Evolutionary conservation across 2,797 vertebrate genomes (phyloP), one percentile per base, ranked within the genome.

Genomic region (Paramormyrops hopkinsi): DNA sequence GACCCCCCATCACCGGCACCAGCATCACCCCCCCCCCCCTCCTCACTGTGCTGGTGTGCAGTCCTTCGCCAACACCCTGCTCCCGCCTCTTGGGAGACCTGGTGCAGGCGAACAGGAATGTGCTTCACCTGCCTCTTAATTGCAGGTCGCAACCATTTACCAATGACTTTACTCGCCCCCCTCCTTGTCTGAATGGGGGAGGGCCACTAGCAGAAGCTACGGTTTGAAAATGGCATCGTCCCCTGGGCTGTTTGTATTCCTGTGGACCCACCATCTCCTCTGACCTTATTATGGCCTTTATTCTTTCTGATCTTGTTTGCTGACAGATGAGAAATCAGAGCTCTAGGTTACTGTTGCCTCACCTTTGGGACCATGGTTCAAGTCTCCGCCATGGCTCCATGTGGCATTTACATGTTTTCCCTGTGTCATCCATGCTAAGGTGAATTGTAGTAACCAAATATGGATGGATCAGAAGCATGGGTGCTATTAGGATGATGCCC

Each of bases 41-140:
- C 90, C 89, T 76, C 54, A 51, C 87, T 90, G 79, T 90, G 91
- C 89, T 90, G 91, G 93, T 91, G 92, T 91, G 94, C 94, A 76
- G 90, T 94, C 94, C 94, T 92, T 92, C 53, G 19, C 89, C 69
- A 89, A 90, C 89, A 90, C 91, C 91, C 92, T 90, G 95, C 93
- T 93, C 92, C 93, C 90, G 95, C 95, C 95, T 96, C 97, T 97
- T 92, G 94, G 97, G 97, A 97, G 97, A 98, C 95, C 54, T 90
- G 91, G 91, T 95, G 94, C 93, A 91, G 92, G 90, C 92, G 90
- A 91, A 92, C 92, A 96, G 95, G 97, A 98, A 98, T 97, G 96
- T 90, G 86, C 95, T 94, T 95, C 93, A 91, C 93, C 94, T 94
- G 94, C 94, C 95, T 92, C 95, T 96, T 97, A 95, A 96, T 96